Base-by-base conservation (phyloP, 2,888 invertebrate species). In the Pollenia amentaria region DNA sequence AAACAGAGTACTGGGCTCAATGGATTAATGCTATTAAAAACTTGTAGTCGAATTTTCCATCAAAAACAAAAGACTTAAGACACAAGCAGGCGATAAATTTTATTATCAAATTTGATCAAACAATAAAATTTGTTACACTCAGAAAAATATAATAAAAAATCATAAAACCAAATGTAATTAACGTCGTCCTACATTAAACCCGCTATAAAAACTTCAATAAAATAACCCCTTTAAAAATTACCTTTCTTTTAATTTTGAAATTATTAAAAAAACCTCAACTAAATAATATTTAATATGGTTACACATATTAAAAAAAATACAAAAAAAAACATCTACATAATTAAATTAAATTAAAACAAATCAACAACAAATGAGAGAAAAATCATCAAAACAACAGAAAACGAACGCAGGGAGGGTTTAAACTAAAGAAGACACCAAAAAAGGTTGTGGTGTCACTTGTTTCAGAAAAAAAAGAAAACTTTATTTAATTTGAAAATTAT, bases 281-380 rank as follows among this genome's bases (percentile, higher is more conserved):
- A 77, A 85, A 81, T 85, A 81, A 81, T 73, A 81, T 62, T 77
- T 81, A 81, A 81, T 81, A 73, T 60, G 55, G 73, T 73, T 48
- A 65, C 67, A 67, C 75, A 51, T 73, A 48, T 69, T 29, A 75
- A 72, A 69, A 80, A 44, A 18, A 51, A 29, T n/a, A 21, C 11
- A 64, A 53, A 9, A 21, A 70, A 18, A 53, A 53, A 42, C 3
- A 42, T 55, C 44, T 18, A 8, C n/a, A 38, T 87, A 87, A 84
- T 87, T 80, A 42, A 87, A 86, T 86, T 86, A 83, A 76, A 84
- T 83, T 87, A 67, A 42, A 84, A 73, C 65, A 77, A 80, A 87
- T 86, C 57, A 86, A 73, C 69, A 76, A 67, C 60, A 72, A 76
- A 53, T 51, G 60, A 60, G 46, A 69, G 11, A 65, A 65, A 75